These are phyloP conservation scores for Thereva nobilitata DNA, from an alignment of 2,888 invertebrate genomes.

Conservation along the genomic window DNA sequence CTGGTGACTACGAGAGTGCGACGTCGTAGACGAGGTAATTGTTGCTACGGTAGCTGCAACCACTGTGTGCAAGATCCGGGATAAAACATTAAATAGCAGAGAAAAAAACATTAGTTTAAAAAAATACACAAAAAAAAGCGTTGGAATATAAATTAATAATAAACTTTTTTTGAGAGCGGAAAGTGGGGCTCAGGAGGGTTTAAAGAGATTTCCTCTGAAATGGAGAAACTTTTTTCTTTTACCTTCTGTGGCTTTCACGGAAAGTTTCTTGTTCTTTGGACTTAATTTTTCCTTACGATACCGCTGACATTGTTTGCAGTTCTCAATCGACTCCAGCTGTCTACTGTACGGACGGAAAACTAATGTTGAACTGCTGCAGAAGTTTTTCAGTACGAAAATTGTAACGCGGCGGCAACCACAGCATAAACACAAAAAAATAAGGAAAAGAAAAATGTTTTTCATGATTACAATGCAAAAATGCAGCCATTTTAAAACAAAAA, in stretches of 20 bases:
- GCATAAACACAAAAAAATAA: not conserved
- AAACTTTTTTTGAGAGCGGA: too few relatives aligned
- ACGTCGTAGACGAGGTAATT: not conserved
- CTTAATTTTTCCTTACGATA: constrained; percentile 36
- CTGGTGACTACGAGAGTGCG: not conserved
- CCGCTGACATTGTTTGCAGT: constrained; percentile 36
- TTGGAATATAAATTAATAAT: too few relatives aligned
- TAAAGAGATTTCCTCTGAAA: too few relatives aligned
- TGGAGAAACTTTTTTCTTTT: not conserved
- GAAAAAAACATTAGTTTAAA: too few relatives aligned
- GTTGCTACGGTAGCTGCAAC: not conserved
- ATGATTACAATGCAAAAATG: not conserved
- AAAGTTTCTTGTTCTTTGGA: constrained; percentile 30
- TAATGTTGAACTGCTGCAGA: constrained; percentile 35
- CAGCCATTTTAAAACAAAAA: not conserved
- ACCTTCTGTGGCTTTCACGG: constrained; percentile 10
- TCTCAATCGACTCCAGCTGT: constrained; percentile 32
- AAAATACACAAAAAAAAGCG: too few relatives aligned
- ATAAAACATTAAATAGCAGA: too few relatives aligned
- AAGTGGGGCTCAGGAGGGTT: too few relatives aligned
- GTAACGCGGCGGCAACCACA: not conserved
- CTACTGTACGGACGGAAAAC: constrained; percentile 36
- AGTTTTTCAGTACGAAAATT: constrained; percentile 6
- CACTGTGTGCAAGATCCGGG: not conserved
- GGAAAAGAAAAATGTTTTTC: not conserved